Evolutionary conservation across 2,113 vertebrate genomes (phyloP).

Genomic region (Craseonycteris thonglongyai): DNA sequence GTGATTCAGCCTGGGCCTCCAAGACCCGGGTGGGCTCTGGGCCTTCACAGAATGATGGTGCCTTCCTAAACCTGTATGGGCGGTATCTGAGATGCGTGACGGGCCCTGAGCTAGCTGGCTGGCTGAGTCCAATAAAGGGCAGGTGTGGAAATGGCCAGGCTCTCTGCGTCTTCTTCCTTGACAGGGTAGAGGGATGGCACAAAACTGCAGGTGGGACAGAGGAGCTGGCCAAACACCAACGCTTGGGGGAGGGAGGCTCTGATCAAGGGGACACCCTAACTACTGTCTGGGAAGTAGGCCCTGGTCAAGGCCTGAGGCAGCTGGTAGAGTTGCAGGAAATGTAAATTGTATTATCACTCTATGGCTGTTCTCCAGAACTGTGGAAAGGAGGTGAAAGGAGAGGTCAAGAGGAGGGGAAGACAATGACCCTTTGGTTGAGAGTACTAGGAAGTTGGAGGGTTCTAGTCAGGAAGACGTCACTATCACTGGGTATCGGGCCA

Average conservation of each 20-base stretch:
- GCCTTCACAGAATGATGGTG: slow-evolving; percentile 87
- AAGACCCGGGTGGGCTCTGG: slow-evolving; percentile 48
- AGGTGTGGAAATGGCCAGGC: neutral
- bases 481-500: neutral
- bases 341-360: neutral
- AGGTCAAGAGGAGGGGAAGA: neutral
- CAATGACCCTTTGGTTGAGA: neutral
- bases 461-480: neutral
- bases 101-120: neutral
- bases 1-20: neutral
- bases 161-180: slow-evolving; percentile 40
- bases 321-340: neutral
- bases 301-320: neutral
- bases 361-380: neutral
- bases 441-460: neutral
- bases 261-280: neutral
- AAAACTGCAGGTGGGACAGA: neutral
- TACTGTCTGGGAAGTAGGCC: neutral
- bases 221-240: neutral
- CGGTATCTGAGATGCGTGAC: slow-evolving; percentile 84
- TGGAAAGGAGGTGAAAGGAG: neutral
- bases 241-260: neutral
- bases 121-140: slow-evolving; percentile 65
- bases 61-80: slow-evolving; percentile 81
- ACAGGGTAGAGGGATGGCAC: neutral